Percentiles rank a stretch among this genome's conserved stretches.
Conservation (phyloP, 2,113 vertebrate genomes). For the Notothenia coriiceps region DNA sequence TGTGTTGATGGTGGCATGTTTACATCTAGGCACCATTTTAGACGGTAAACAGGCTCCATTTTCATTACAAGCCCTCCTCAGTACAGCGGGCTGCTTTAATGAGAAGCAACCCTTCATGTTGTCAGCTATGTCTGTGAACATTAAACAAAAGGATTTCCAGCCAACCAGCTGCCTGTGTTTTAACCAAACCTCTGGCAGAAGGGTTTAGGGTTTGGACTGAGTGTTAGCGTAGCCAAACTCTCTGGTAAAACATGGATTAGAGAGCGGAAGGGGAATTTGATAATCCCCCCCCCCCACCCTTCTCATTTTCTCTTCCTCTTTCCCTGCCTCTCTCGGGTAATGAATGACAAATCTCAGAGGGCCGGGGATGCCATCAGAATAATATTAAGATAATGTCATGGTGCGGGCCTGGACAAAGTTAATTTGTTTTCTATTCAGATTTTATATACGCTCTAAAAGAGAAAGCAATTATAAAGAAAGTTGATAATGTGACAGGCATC, state of each 20-base stretch:
- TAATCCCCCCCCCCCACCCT: constrained; percentile 27
- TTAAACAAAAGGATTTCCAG: background rate
- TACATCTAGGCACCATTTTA: constrained; percentile 8
- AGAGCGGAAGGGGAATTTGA: constrained; percentile 37
- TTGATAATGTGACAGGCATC: no score
- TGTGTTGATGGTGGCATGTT: background rate
- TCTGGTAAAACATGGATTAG: constrained; percentile 53
- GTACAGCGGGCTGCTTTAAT: background rate
- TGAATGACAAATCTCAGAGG: no score
- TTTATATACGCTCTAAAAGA: no score
- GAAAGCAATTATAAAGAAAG: no score
- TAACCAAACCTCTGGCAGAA: constrained; percentile 17
- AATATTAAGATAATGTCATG: no score
- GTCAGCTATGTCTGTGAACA: constrained; percentile 7
- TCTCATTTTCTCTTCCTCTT: no score
- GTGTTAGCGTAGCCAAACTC: constrained; percentile 11
- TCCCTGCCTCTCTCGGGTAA: no score
- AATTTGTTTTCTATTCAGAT: no score
- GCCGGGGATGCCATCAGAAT: no score
- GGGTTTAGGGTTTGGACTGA: constrained; percentile 12
- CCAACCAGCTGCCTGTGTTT: constrained; percentile 20
- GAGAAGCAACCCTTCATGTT: background rate
- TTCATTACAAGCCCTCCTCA: background rate
- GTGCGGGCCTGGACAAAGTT: no score
- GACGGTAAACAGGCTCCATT: background rate